phyloP scores from a whole-genome alignment of 2,888 invertebrate genomes.

The Pollenia labialis region DNA sequence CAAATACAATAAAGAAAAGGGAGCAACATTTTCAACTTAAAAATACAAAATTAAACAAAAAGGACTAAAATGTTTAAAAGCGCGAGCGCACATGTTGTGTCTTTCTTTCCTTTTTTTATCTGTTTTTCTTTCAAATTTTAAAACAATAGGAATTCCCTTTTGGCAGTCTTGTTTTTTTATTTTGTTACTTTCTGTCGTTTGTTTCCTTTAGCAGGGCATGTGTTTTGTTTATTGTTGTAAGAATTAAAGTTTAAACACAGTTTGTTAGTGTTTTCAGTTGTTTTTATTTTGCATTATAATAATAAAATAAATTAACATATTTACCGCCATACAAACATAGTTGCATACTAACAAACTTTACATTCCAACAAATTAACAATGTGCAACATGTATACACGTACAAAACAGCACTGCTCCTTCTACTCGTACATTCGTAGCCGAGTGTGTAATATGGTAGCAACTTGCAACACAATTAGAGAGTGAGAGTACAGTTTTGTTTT shows the following conservation, averaged over 20 bases:
- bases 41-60: constrained; percentile 24
- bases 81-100: constrained; percentile 72
- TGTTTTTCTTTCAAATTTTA: constrained; percentile 64
- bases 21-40: constrained; percentile 49
- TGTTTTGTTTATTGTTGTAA: constrained; percentile 70
- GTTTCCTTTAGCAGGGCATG: constrained; percentile 60
- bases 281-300: constrained; percentile 23
- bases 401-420: background rate
- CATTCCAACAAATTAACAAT: constrained; percentile 71
- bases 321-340: constrained; percentile 28
- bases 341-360: background rate
- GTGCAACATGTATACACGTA: constrained; percentile 56
- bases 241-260: constrained; percentile 69
- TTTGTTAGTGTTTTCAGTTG: constrained; percentile 47
- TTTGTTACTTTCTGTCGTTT: constrained; percentile 37
- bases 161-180: constrained; percentile 68
- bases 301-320: constrained; percentile 79
- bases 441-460: background rate
- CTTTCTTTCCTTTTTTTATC: constrained; percentile 38
- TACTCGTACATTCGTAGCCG: background rate
- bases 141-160: constrained; percentile 76
- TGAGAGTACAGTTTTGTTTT: constrained; percentile 57
- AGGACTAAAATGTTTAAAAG: constrained; percentile 63
- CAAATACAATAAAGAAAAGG: constrained; percentile 16
- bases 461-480: constrained; percentile 21